phyloP scores from a whole-genome alignment of 2,113 vertebrate genomes.

The Lophura nycthemera region DNA sequence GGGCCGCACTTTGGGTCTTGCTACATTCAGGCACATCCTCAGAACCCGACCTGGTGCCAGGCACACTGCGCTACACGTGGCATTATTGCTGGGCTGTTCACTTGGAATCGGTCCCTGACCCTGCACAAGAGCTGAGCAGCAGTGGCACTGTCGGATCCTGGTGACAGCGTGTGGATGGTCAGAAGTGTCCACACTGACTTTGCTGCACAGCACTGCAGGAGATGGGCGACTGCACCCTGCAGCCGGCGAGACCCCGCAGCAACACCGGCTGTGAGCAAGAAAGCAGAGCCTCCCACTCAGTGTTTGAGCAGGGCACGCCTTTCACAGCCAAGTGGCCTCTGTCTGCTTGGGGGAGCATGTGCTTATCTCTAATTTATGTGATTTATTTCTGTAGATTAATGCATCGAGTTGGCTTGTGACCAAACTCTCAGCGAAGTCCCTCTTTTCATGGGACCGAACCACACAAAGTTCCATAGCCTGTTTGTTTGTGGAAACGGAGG shows the following conservation, averaged over 20 bases:
- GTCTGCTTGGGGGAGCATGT: conserved; percentile 14
- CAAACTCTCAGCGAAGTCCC: conserved; percentile 8
- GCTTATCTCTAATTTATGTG: conserved; percentile 55
- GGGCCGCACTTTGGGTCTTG: neutral
- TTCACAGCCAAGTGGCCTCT: conserved; percentile 71
- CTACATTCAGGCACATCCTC: neutral
- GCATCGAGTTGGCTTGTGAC: conserved; percentile 39
- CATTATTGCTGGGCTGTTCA: neutral
- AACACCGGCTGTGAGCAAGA: neutral
- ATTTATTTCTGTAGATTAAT: conserved; percentile 62
- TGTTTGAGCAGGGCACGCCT: conserved; percentile 31
- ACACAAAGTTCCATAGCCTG: neutral
- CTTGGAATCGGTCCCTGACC: conserved; percentile 69
- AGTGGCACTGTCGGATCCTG: conserved; percentile 54
- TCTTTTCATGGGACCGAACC: conserved; percentile 1
- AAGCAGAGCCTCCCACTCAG: conserved; percentile 53
- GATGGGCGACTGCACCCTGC: conserved; percentile 38
- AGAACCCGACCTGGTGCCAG: neutral
- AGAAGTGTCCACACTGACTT: conserved; percentile 33
- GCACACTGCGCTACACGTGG: rapidly evolving
- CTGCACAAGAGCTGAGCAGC: conserved; percentile 39
- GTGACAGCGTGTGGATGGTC: conserved; percentile 48
- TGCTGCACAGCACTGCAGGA: neutral
- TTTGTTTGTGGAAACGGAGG: neutral
- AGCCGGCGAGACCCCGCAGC: neutral